Percentiles rank a stretch among this genome's conserved stretches.
phyloP scores from a whole-genome alignment of 2,888 invertebrate species.

The Orchestes rusci region DNA sequence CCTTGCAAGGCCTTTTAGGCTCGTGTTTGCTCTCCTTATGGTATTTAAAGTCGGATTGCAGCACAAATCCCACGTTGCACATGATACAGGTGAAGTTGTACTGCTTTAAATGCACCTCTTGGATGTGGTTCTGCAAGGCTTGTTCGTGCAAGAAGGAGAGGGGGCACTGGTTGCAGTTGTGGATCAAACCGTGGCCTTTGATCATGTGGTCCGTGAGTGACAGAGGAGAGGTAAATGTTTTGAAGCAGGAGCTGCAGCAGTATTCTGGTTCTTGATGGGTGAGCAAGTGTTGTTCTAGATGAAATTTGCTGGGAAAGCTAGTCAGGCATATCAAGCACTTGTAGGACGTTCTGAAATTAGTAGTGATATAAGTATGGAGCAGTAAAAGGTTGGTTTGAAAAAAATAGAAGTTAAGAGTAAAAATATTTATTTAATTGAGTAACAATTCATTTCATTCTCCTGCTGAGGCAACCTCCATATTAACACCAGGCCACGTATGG shows the following conservation, averaged over 20 bases:
- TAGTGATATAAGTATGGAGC: too few species aligned
- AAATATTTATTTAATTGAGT: too few species aligned
- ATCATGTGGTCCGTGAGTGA: not conserved
- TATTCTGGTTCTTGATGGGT: conserved; percentile 2
- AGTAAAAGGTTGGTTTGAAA: too few species aligned
- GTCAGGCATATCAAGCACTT: conserved; percentile 2
- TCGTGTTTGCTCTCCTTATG: conserved; percentile 37
- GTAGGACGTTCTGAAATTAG: too few species aligned
- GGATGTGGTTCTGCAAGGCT: conserved; percentile 2
- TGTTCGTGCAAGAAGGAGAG: conserved; percentile 3
- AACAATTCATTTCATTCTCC: too few species aligned
- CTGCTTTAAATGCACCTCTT: conserved; percentile 40
- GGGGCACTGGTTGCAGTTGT: conserved; percentile 1
- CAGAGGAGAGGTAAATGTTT: too few species aligned
- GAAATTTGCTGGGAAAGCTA: not conserved
- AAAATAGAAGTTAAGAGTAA: too few species aligned
- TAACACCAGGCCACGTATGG: too few species aligned
- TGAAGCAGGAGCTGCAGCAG: too few species aligned
- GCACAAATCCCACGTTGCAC: conserved; percentile 32
- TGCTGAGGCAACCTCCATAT: too few species aligned
- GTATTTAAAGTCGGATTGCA: conserved; percentile 29
- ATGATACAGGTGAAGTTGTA: conserved; percentile 40
- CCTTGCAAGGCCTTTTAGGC: conserved; percentile 4
- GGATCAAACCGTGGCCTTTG: not conserved
- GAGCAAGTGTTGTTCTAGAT: not conserved